A percentile compares a stretch with the other conserved stretches of the same genome.
phyloP scores from a whole-genome alignment of 2,113 vertebrate species.

The Phalacrocorax brasilianus region DNA sequence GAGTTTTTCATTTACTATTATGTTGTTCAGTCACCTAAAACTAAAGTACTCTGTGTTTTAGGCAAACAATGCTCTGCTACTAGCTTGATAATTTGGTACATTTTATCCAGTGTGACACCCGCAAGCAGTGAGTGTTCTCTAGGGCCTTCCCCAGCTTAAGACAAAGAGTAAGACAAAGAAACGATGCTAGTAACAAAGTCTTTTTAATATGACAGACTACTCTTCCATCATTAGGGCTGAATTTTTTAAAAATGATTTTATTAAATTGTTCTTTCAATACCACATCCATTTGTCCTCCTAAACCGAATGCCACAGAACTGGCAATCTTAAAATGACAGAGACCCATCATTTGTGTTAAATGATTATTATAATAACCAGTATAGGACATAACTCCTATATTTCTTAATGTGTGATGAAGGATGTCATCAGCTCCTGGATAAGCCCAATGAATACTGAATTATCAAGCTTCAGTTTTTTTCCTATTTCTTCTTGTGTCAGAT shows the following conservation, averaged over 20 bases:
- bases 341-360: background rate
- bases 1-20: background rate
- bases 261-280: background rate
- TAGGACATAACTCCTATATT: background rate
- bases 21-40: background rate
- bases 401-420: background rate
- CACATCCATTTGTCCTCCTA: background rate
- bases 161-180: background rate
- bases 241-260: background rate
- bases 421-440: background rate
- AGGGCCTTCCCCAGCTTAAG: background rate
- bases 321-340: background rate
- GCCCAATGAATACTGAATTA: background rate
- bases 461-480: background rate
- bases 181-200: background rate
- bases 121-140: fast-evolving
- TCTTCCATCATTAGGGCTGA: background rate
- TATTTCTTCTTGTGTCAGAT: background rate
- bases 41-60: background rate
- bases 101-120: background rate
- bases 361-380: background rate
- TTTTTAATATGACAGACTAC: background rate
- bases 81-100: background rate
- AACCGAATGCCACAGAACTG: background rate
- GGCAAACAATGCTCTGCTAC: background rate